phyloP scores from a whole-genome alignment of 2,888 invertebrate species.

The Lamellibrachia satsuma region DNA sequence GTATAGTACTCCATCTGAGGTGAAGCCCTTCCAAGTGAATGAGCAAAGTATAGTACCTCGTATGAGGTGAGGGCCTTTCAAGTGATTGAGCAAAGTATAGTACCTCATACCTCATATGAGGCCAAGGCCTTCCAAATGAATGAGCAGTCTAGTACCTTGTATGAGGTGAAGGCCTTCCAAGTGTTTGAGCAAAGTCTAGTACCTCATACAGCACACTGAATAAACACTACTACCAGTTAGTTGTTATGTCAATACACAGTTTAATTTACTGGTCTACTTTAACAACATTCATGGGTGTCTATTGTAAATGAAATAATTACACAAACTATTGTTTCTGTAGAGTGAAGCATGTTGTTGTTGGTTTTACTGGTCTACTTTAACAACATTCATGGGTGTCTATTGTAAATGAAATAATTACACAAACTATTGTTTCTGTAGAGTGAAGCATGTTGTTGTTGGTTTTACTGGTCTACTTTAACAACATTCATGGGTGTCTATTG shows the following conservation, averaged over 20 bases:
- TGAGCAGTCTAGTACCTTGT: too few relatives aligned
- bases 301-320: not conserved
- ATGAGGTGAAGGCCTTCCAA: too few relatives aligned
- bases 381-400: not conserved
- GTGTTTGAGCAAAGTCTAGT: too few relatives aligned
- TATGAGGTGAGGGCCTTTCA: too few relatives aligned
- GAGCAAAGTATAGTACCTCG: not conserved
- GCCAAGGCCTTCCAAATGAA: too few relatives aligned
- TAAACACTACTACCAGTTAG: too few relatives aligned
- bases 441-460: not conserved
- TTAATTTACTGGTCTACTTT: not conserved
- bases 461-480: not conserved
- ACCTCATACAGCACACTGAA: too few relatives aligned
- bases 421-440: not conserved
- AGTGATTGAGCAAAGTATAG: too few relatives aligned
- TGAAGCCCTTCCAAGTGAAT: too few relatives aligned
- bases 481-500: not conserved
- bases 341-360: not conserved
- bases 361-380: not conserved
- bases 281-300: not conserved
- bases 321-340: not conserved
- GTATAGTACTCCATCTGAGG: too few relatives aligned
- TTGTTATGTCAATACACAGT: not conserved
- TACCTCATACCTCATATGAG: too few relatives aligned
- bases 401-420: not conserved